These are phyloP conservation scores for Podarcis siculus DNA, from an alignment of 2,797 vertebrate genomes.

Conservation along the genomic window DNA sequence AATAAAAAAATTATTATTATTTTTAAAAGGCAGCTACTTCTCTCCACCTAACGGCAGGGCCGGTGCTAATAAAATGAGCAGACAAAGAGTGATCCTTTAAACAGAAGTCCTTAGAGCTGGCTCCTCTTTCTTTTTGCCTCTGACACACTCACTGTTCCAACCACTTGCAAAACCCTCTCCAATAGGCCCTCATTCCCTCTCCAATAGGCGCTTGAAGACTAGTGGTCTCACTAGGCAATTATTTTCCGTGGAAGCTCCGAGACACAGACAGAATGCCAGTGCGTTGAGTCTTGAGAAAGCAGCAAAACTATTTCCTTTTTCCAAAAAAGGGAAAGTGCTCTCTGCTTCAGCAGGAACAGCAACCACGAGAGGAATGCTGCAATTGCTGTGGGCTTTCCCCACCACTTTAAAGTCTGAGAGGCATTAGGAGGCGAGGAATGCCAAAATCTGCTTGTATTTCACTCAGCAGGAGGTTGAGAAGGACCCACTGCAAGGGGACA, in stretches of 20 bases:
- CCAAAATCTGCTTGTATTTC: background rate
- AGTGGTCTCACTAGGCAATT: too few species aligned
- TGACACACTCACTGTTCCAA: background rate
- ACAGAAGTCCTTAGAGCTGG: background rate
- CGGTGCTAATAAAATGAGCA: too few species aligned
- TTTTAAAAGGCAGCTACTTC: too few species aligned
- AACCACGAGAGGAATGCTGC: accelerated
- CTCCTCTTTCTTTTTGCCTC: background rate
- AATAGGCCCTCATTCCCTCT: too few species aligned
- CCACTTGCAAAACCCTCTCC: background rate
- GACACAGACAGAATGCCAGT: too few species aligned
- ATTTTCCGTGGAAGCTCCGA: background rate
- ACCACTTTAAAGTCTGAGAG: background rate
- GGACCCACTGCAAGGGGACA: accelerated
- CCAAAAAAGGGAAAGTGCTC: too few species aligned
- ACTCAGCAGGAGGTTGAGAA: accelerated
- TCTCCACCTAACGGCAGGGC: too few species aligned
- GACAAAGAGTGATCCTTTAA: background rate
- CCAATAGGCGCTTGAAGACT: background rate
- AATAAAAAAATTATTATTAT: too few species aligned
- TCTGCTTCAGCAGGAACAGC: too few species aligned
- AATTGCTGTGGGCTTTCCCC: background rate
- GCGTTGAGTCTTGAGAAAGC: background rate
- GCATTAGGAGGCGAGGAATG: accelerated
- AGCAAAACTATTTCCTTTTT: background rate